phyloP scores from a whole-genome alignment of 1,140 invertebrate species.

The Eumeta japonica region DNA sequence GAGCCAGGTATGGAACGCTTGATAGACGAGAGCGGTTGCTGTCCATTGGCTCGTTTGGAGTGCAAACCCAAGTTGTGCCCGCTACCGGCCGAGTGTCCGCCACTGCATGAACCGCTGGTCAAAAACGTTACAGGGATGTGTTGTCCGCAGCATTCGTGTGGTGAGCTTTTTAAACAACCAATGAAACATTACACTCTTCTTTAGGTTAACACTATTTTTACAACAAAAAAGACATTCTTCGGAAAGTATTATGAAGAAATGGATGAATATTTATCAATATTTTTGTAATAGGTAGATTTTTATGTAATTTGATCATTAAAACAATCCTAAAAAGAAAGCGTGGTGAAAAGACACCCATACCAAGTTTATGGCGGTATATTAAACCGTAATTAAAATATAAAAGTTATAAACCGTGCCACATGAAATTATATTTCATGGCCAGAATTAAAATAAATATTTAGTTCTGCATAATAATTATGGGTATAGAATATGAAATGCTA shows the following conservation, averaged over 20 bases:
- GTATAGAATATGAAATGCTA: too few relatives aligned
- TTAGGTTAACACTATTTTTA: not conserved
- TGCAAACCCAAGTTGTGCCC: conserved; percentile 66
- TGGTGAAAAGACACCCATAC: too few relatives aligned
- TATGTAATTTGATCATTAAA: too few relatives aligned
- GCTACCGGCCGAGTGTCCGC: conserved; percentile 56
- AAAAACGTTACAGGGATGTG: conserved; percentile 57
- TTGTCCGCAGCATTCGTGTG: conserved; percentile 67
- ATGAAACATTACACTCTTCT: not conserved
- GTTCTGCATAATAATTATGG: too few relatives aligned
- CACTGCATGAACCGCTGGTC: conserved; percentile 57
- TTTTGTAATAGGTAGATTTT: too few relatives aligned
- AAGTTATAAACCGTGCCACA: too few relatives aligned
- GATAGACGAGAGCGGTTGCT: conserved; percentile 67
- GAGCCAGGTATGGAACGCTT: conserved; percentile 62
- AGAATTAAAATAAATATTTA: too few relatives aligned
- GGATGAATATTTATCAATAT: too few relatives aligned
- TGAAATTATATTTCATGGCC: too few relatives aligned
- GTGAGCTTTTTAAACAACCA: conserved; percentile 35
- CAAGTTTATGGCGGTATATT: too few relatives aligned
- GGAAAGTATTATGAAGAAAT: not conserved
- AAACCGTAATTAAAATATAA: too few relatives aligned
- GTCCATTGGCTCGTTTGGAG: conserved; percentile 59
- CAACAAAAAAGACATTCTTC: not conserved
- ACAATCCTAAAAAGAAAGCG: too few relatives aligned